These are phyloP conservation scores for Myotis planiceps DNA, from an alignment of 2,797 vertebrate species.

Conservation along the genomic window DNA sequence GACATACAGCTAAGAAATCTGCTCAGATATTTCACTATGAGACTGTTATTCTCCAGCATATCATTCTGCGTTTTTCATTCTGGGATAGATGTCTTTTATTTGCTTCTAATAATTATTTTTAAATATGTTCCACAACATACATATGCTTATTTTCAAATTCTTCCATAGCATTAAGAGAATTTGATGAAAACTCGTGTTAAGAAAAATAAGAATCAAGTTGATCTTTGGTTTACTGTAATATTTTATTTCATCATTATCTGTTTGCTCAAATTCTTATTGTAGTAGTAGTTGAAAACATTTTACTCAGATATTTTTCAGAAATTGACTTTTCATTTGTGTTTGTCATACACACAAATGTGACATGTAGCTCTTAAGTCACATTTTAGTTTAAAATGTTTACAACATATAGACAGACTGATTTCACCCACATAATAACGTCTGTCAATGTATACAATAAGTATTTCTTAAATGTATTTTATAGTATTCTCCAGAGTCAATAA, in stretches of 20 bases:
- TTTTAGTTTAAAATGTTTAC: not conserved
- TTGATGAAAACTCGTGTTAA: not conserved
- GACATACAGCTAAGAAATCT: not conserved
- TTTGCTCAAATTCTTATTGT: not conserved
- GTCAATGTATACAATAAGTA: not conserved
- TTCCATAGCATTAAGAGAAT: not conserved
- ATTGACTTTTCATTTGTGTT: not conserved
- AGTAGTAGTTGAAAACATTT: not conserved
- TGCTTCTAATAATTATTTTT: not conserved
- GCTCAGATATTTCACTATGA: not conserved
- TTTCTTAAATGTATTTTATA: not conserved
- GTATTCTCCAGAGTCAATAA: not conserved
- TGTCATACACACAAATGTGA: not conserved
- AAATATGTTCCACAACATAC: not conserved
- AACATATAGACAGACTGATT: not conserved
- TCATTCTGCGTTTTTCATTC: not conserved
- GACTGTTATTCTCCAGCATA: not conserved
- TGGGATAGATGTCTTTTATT: conserved; percentile 21
- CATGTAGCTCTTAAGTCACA: not conserved
- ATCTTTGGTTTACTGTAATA: not conserved
- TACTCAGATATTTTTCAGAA: not conserved
- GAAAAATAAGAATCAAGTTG: not conserved
- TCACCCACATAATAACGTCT: not conserved
- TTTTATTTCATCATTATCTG: not conserved
- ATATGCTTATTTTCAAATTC: conserved; percentile 1